Base-by-base conservation (phyloP, 64 coral and sea anemone species). In the Exaiptasia diaphana region DNA sequence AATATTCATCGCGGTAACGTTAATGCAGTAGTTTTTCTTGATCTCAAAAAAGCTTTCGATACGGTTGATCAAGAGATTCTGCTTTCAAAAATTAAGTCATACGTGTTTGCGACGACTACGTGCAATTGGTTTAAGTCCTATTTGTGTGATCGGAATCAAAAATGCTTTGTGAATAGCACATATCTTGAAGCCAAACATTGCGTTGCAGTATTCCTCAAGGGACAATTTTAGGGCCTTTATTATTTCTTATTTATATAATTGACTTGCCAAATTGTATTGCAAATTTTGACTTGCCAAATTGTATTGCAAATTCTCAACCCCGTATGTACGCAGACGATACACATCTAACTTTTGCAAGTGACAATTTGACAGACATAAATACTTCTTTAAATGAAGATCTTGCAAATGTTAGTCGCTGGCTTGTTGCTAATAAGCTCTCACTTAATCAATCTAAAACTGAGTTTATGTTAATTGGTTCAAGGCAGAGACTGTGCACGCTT, bases 291-390 rank as follows among this genome's bases (percentile, higher is more conserved):
- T n/a, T n/a, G n/a, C n/a, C n/a, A n/a, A 63, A 67, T 63, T 81
- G 78, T 53, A 41, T 81, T 34, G 36, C 24, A 27, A 43, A 81
- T 35, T 81, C 78, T 48, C 42, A 81, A 33, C 76, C 76, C 9
- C 36, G 53, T 38, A 79, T 79, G 76, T 79, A 79, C 45, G 76
- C 54, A 4, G 76, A 79, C 45, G 76, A 79, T 27, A 79, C 53
- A 15, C 76, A 59, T 38, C 30, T 79, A 13, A 79, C 76, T 9
- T 79, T 24, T 14, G 54, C 76, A 38, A 41, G 28, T 32, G 33
- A 67, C 33, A 57, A 78, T 78, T 15, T 56, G 15, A 39, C 17
- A 20, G 29, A 32, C 20, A 80, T 80, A 39, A 33, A 80, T 29
- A 28, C 59, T 50, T 64, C 38, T 43, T 60, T 80, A 35, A 80